Percentiles rank a stretch among this genome's conserved stretches.
phyloP scores from a whole-genome alignment of 2,113 vertebrate genomes.

The Tetrax tetrax region DNA sequence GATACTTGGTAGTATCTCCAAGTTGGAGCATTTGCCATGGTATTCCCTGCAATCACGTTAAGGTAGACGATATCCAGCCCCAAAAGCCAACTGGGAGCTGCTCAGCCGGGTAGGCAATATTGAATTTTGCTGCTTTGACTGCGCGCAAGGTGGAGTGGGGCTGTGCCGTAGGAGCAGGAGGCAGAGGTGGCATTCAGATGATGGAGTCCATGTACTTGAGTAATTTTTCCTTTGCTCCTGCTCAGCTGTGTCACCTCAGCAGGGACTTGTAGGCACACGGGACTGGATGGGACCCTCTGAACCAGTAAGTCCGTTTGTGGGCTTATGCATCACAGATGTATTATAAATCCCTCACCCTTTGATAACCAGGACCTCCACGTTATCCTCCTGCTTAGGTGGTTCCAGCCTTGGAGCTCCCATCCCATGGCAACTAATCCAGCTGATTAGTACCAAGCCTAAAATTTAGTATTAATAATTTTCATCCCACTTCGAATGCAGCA shows the following conservation, averaged over 20 bases:
- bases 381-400: not conserved
- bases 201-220: not conserved
- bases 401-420: not conserved
- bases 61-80: not conserved
- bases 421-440: not conserved
- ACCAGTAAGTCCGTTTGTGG: not conserved
- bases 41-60: not conserved
- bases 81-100: not conserved
- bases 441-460: not conserved
- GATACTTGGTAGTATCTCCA: not conserved
- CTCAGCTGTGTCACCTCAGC: not conserved
- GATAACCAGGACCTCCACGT: not conserved
- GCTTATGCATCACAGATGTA: rapidly evolving
- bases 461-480: not conserved
- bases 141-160: not conserved
- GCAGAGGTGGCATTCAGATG: not conserved
- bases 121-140: not conserved
- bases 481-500: not conserved
- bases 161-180: not conserved
- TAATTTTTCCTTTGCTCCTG: not conserved
- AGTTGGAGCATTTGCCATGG: not conserved
- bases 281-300: not conserved
- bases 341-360: not conserved
- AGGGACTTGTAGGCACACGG: not conserved
- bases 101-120: not conserved